Conservation (phyloP, 2,888 invertebrate genomes). For the Cephus runcator region DNA sequence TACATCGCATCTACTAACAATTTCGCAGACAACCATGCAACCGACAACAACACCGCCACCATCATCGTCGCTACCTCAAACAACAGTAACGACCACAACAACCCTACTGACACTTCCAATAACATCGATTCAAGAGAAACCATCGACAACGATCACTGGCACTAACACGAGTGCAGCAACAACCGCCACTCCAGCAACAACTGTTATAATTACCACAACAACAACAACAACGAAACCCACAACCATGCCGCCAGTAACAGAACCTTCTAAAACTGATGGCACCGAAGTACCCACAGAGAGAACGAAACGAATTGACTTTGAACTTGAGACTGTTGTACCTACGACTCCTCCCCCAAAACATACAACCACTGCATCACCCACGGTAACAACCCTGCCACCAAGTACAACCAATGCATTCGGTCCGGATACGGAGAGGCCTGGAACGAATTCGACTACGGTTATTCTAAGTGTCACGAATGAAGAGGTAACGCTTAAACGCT, state of each 20-base stretch:
- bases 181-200: constrained; percentile 17
- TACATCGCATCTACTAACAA: constrained; percentile 64
- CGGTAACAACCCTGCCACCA: constrained; percentile 27
- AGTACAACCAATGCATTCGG: constrained; percentile 6
- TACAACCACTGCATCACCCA: constrained; percentile 31
- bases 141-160: constrained; percentile 55
- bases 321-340: constrained; percentile 32
- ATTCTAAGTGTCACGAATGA: constrained; percentile 53
- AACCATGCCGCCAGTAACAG: constrained; percentile 31
- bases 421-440: constrained; percentile 33
- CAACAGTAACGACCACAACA: constrained; percentile 35
- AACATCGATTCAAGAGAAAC: constrained; percentile 7
- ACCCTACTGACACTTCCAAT: constrained; percentile 8
- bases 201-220: constrained; percentile 36
- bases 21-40: constrained; percentile 57
- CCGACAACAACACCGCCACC: constrained; percentile 23
- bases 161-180: constrained; percentile 36
- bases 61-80: constrained; percentile 34
- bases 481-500: constrained; percentile 63
- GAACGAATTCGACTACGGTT: constrained; percentile 44
- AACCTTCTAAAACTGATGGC: constrained; percentile 35
- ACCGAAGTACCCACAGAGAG: constrained; percentile 39
- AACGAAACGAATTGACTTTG: constrained; percentile 36
- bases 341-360: constrained; percentile 37
- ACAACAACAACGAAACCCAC: constrained; percentile 26